A percentile compares a stretch with the other conserved stretches of the same genome.
These are phyloP conservation scores for Hirtodrosophila confusa DNA, from an alignment of 2,888 invertebrate species.

Conservation along the genomic window DNA sequence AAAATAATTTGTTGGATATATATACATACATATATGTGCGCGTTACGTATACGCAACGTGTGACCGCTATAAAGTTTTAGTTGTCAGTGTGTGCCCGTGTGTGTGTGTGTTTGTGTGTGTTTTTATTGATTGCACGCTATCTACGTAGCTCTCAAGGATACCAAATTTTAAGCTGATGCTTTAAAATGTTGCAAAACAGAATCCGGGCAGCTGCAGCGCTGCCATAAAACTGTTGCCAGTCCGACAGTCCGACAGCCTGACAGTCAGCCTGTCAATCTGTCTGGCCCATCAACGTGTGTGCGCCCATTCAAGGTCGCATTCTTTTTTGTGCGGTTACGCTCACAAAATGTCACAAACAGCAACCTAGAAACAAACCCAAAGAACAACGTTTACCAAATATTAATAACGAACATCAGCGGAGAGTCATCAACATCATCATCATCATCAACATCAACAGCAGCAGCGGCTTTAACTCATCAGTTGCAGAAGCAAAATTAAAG, in stretches of 20 bases:
- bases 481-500: constrained; percentile 53
- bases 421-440: constrained; percentile 6
- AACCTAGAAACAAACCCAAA: constrained; percentile 42
- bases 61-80: constrained; percentile 29
- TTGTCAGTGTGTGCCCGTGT: constrained; percentile 6
- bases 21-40: constrained; percentile 4
- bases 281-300: constrained; percentile 33
- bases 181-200: constrained; percentile 51
- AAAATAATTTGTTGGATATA: constrained; percentile 23
- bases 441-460: background rate
- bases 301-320: constrained; percentile 62
- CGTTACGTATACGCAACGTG: constrained; percentile 70
- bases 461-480: constrained; percentile 40
- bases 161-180: constrained; percentile 29
- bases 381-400: constrained; percentile 22
- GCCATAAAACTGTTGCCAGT: constrained; percentile 46
- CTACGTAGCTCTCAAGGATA: constrained; percentile 45
- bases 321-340: constrained; percentile 37
- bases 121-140: constrained; percentile 70
- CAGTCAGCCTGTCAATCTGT: constrained; percentile 4
- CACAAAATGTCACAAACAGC: constrained; percentile 63
- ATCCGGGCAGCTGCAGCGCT: constrained; percentile 32
- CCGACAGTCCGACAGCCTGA: background rate
- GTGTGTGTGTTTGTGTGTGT: constrained; percentile 29
- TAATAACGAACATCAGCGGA: constrained; percentile 10